Conservation (phyloP, 2,888 invertebrate genomes). For the Volucella inflata region DNA sequence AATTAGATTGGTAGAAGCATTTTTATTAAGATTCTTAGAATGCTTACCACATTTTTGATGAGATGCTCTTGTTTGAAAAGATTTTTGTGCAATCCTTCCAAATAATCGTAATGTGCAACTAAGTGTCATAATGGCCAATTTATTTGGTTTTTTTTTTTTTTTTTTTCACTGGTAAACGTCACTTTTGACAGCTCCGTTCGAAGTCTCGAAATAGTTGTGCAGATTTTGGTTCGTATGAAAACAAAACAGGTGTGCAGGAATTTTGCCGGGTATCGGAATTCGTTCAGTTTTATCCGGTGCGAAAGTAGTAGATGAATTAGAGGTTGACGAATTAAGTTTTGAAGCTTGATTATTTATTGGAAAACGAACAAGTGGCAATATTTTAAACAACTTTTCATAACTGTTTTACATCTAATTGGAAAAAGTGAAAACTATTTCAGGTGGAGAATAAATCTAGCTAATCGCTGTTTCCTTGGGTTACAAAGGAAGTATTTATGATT, state of each 20-base stretch:
- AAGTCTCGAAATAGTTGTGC: constrained; percentile 7
- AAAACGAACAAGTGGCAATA: no score
- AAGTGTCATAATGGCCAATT: constrained; percentile 49
- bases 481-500: no score
- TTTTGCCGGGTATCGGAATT: constrained; percentile 59
- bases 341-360: no score
- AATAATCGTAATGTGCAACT: constrained; percentile 44
- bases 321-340: no score
- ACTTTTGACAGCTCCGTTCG: constrained; percentile 42
- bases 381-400: no score
- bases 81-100: constrained; percentile 52
- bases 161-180: constrained; percentile 17
- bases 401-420: no score
- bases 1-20: not conserved
- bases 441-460: no score
- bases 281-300: constrained; percentile 32
- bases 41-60: constrained; percentile 19
- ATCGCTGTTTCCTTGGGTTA: no score
- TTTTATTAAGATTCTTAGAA: not conserved
- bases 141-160: constrained; percentile 10
- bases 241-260: constrained; percentile 58
- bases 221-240: constrained; percentile 26
- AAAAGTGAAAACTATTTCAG: no score
- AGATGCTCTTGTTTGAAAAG: constrained; percentile 31
- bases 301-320: constrained; percentile 9